Conservation (phyloP, 1,140 invertebrate genomes). For the Subanguina moxae region DNA sequence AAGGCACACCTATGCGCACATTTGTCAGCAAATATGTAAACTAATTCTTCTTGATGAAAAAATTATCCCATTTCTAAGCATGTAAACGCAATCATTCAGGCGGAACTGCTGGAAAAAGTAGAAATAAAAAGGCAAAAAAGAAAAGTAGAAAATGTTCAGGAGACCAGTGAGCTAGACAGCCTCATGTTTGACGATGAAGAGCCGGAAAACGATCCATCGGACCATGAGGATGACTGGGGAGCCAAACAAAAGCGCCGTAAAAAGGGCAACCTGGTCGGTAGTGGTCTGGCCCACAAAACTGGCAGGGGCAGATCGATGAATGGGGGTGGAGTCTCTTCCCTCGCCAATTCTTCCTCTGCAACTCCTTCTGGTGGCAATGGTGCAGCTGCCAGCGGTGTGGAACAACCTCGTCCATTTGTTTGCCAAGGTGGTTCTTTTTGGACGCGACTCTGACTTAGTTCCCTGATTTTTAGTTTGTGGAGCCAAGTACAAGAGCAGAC, state of each 20-base stretch:
- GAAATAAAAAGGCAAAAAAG: too few relatives aligned
- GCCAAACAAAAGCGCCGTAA: slow-evolving; percentile 34
- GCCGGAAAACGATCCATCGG: slow-evolving; percentile 35
- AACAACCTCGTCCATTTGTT: slow-evolving; percentile 22
- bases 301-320: not conserved
- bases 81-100: too few relatives aligned
- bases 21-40: slow-evolving; percentile 17
- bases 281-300: not conserved
- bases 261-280: slow-evolving; percentile 13
- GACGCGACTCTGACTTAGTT: not conserved
- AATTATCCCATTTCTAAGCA: too few relatives aligned
- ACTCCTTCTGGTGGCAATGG: not conserved
- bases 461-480: slow-evolving; percentile 69
- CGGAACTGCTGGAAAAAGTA: too few relatives aligned
- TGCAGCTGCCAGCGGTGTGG: slow-evolving; percentile 8
- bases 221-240: slow-evolving; percentile 42
- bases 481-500: slow-evolving; percentile 91
- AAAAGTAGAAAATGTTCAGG: slow-evolving; percentile 21
- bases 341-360: not conserved
- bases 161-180: slow-evolving; percentile 27
- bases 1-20: slow-evolving; percentile 3
- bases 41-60: slow-evolving; percentile 1
- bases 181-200: slow-evolving; percentile 39
- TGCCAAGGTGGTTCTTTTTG: slow-evolving; percentile 43
- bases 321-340: slow-evolving; percentile 1